A percentile compares a stretch with the other conserved stretches of the same genome.
These are phyloP conservation scores for Blastobasis lacticolella DNA, from an alignment of 2,888 invertebrate genomes.

Conservation along the genomic window DNA sequence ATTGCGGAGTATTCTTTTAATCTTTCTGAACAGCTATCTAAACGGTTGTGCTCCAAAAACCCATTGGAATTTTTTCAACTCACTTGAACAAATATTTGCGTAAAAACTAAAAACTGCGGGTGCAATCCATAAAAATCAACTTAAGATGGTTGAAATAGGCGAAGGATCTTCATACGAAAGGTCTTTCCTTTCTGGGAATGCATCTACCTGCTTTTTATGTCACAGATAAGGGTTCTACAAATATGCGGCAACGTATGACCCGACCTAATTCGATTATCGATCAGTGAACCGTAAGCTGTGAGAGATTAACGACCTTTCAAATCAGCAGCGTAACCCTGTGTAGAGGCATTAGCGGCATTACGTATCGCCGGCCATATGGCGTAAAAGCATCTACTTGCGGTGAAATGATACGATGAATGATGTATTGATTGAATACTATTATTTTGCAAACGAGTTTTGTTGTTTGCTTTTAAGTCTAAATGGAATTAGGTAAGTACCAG, in stretches of 20 bases:
- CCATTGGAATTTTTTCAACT: no score
- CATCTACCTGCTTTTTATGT: constrained; percentile 68
- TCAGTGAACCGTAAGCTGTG: constrained; percentile 24
- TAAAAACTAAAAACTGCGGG: constrained; percentile 36
- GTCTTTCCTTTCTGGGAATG: constrained; percentile 53
- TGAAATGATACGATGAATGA: no score
- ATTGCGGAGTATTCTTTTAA: constrained; percentile 6
- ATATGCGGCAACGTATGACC: constrained; percentile 33
- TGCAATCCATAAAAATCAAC: constrained; percentile 33
- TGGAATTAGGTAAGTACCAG: no score
- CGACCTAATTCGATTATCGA: constrained; percentile 50
- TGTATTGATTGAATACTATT: no score
- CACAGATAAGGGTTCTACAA: constrained; percentile 48
- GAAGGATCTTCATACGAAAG: constrained; percentile 34
- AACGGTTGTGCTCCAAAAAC: not conserved
- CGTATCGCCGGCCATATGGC: constrained; percentile 42
- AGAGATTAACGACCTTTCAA: constrained; percentile 39
- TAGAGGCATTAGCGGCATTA: constrained; percentile 15
- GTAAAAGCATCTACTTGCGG: not conserved
- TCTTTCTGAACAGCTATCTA: constrained; percentile 2
- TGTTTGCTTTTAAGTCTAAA: no score
- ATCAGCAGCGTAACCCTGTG: constrained; percentile 36
- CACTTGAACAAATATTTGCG: constrained; percentile 26
- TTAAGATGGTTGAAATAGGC: constrained; percentile 16
- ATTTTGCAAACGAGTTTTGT: no score